Evolutionary conservation across 2,113 vertebrate species (phyloP).

Genomic region (Uria aalge): DNA sequence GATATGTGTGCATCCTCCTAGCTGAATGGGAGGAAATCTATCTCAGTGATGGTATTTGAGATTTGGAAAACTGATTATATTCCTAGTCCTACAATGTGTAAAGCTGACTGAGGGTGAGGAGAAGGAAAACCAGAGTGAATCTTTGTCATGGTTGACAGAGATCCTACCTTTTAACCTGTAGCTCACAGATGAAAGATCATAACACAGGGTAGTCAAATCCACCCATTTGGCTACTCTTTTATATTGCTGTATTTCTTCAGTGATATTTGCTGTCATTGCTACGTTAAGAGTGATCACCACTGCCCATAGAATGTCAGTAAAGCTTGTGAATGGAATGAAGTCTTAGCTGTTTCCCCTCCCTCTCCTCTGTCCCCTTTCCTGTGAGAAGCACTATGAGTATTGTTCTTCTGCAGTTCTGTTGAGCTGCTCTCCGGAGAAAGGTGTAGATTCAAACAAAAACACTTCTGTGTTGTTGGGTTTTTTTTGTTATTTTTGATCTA

Average conservation of each 20-base stretch:
- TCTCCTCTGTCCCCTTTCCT: not conserved
- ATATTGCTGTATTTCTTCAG: not conserved
- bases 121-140: not conserved
- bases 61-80: not conserved
- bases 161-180: not conserved
- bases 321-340: not conserved
- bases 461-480: not conserved
- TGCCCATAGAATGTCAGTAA: not conserved
- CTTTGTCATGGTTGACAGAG: not conserved
- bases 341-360: not conserved
- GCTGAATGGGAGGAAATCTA: not conserved
- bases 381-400: not conserved
- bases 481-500: not conserved
- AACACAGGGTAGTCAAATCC: not conserved
- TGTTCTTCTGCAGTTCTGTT: not conserved
- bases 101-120: not conserved
- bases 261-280: not conserved
- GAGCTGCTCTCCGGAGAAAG: not conserved
- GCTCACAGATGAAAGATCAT: not conserved
- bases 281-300: not conserved
- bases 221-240: not conserved
- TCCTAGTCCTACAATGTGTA: not conserved
- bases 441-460: not conserved
- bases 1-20: not conserved
- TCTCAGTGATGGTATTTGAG: not conserved